Conservation (phyloP, 2,113 vertebrate genomes). For the Daboia siamensis region DNA sequence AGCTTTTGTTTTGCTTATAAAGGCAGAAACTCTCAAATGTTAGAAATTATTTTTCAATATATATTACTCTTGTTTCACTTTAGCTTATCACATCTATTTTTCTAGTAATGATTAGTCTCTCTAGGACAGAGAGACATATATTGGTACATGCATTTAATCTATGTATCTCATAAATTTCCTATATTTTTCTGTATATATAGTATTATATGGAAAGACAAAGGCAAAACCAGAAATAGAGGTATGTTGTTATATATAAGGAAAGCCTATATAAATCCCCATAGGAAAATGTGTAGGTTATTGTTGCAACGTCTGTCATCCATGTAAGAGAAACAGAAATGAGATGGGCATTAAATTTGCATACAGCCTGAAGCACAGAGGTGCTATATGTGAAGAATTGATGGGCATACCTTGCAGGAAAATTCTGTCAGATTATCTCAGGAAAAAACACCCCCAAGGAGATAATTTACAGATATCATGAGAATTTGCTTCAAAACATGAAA, state of each 20-base stretch:
- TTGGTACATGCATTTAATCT: slow-evolving; percentile 54
- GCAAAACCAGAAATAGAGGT: slow-evolving; percentile 35
- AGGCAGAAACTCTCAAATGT: slow-evolving; percentile 54
- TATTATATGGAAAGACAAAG: slow-evolving; percentile 44
- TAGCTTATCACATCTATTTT: slow-evolving; percentile 63
- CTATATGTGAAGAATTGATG: slow-evolving; percentile 65
- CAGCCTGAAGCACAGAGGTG: slow-evolving; percentile 74
- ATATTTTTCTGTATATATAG: slow-evolving; percentile 54
- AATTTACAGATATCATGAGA: slow-evolving; percentile 79
- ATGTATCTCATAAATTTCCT: slow-evolving; percentile 54
- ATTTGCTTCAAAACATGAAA: slow-evolving; percentile 73
- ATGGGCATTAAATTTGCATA: slow-evolving; percentile 79
- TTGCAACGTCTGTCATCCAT: slow-evolving; percentile 72
- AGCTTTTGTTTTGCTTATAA: slow-evolving; percentile 37
- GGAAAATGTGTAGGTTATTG: slow-evolving; percentile 68
- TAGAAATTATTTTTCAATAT: slow-evolving; percentile 64
- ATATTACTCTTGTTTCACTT: slow-evolving; percentile 66
- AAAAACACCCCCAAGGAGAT: slow-evolving; percentile 75
- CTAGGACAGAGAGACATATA: slow-evolving; percentile 60
- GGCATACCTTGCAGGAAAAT: slow-evolving; percentile 73
- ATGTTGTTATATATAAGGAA: slow-evolving; percentile 47
- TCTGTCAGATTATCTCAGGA: slow-evolving; percentile 77
- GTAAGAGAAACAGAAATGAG: slow-evolving; percentile 76
- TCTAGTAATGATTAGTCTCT: slow-evolving; percentile 71
- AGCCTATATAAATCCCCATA: slow-evolving; percentile 61